These are phyloP conservation scores for Achlya flavicornis DNA, from an alignment of 2,888 invertebrate genomes.

Conservation along the genomic window DNA sequence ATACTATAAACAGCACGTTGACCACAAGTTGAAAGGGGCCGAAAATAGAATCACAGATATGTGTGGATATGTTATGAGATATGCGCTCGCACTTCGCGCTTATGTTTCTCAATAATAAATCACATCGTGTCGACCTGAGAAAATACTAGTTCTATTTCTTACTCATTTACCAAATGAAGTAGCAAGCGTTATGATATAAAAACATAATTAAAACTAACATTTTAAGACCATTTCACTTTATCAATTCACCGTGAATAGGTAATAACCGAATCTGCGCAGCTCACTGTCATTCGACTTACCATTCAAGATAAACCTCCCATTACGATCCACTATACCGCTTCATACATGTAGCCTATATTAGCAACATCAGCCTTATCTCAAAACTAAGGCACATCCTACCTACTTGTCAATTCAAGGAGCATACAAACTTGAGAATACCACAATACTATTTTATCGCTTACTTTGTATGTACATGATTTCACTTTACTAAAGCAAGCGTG, in stretches of 20 bases:
- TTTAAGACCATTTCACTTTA: neutral
- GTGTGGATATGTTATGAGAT: constrained; percentile 26
- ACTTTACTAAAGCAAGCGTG: constrained; percentile 17
- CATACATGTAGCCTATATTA: neutral
- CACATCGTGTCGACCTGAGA: neutral
- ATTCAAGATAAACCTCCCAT: constrained; percentile 3
- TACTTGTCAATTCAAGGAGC: neutral
- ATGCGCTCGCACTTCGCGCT: constrained; percentile 19
- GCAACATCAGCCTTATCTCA: constrained; percentile 9
- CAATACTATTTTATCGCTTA: neutral
- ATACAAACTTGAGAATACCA: constrained; percentile 10
- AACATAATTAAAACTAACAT: too few species aligned
- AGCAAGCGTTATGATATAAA: neutral
- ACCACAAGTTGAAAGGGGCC: constrained; percentile 53
- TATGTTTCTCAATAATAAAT: constrained; percentile 1
- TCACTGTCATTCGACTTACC: constrained; percentile 1
- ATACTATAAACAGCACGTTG: constrained; percentile 53
- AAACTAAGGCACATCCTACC: neutral
- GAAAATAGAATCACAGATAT: constrained; percentile 49
- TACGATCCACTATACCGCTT: neutral
- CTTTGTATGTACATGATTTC: constrained; percentile 16
- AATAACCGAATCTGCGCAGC: neutral
- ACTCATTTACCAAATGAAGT: neutral
- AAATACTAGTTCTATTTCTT: constrained; percentile 7
- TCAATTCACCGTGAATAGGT: neutral